A percentile compares a stretch with the other conserved stretches of the same genome.
These are phyloP conservation scores for Octopus sinensis DNA, from an alignment of 1,140 invertebrate species.

Conservation along the genomic window DNA sequence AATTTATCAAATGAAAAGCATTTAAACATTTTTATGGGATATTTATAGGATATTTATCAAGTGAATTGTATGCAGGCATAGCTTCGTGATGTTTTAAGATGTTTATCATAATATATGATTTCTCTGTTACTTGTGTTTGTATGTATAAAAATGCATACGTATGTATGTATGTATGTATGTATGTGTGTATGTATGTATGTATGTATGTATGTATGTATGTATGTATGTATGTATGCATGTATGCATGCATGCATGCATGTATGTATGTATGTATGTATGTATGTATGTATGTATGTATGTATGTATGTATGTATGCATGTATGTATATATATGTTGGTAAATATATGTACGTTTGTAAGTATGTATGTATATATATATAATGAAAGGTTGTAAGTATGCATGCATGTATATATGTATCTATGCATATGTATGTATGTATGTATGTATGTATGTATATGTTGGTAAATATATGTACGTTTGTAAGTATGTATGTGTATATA, in stretches of 20 bases:
- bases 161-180: constrained; percentile 10
- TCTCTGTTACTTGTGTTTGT: not conserved
- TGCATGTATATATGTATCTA: too few relatives aligned
- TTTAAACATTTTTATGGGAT: constrained; percentile 15
- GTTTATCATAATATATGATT: too few relatives aligned
- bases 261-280: constrained; percentile 9
- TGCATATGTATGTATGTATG: not conserved
- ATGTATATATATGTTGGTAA: not conserved
- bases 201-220: constrained; percentile 10
- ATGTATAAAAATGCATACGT: constrained; percentile 10
- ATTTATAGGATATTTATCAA: constrained; percentile 16
- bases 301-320: not conserved
- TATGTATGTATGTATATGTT: constrained; percentile 1
- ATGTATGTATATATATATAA: not conserved
- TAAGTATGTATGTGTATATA: not conserved
- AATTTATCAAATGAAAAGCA: constrained; percentile 15
- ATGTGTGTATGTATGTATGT: not conserved
- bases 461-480: not conserved
- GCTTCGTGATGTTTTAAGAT: not conserved
- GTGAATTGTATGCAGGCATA: constrained; percentile 21
- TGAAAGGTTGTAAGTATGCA: too few relatives aligned
- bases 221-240: not conserved
- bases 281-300: constrained; percentile 5
- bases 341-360: not conserved
- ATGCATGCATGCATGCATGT: constrained; percentile 8